Evolutionary conservation across 23 tunicate species (phyloP), one percentile per base, ranked within the genome.

Genomic region (Halocynthia roretzi): DNA sequence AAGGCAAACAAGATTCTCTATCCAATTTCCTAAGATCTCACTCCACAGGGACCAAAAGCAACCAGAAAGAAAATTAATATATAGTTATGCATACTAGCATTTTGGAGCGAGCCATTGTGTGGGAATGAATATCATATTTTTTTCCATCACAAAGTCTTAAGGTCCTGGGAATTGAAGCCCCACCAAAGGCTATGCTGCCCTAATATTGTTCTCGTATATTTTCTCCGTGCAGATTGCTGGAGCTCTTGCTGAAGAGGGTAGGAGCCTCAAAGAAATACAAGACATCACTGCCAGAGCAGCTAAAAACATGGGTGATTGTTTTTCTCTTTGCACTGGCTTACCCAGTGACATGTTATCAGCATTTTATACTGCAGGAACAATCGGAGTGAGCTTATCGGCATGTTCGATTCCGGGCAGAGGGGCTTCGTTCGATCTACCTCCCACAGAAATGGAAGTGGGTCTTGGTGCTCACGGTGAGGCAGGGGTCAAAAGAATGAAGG

Each of bases 391-490:
- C 61, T 83, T 89, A n/a, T 53, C 87, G 17, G 99, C 97, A 7
- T 96, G 99, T 80, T 89, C 96, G 6, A 70, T 96, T 23, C 99
- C 99, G 10, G 96, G 92, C 12, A 83, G 80, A 23, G 99, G 91
- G 8, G 82, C 98, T 31, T 91, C 96, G 5, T 89, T 96, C 71
- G 53, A 81, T 7, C 53, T 96, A 64, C 71, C 72, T 73, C 67
- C 66, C 11, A 54, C 77, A 67, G 96, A 96, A 61, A 90, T 96
- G 91, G 99, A 96, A 56, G 85, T 96, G 63, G 99, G 99, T n/a
- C 76, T 96, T 5, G 94, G 99, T 17, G 99, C 87, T 62, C 99
- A 96, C 82, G 99, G 99, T 6, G 99, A 96, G 63, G 93, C 99
- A 21, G 99, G 99, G 49, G 90, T 96, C 6, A 85, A 80, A 69